Evolutionary conservation across 2,113 vertebrate species (phyloP).

Genomic region (Micronisus gabar): DNA sequence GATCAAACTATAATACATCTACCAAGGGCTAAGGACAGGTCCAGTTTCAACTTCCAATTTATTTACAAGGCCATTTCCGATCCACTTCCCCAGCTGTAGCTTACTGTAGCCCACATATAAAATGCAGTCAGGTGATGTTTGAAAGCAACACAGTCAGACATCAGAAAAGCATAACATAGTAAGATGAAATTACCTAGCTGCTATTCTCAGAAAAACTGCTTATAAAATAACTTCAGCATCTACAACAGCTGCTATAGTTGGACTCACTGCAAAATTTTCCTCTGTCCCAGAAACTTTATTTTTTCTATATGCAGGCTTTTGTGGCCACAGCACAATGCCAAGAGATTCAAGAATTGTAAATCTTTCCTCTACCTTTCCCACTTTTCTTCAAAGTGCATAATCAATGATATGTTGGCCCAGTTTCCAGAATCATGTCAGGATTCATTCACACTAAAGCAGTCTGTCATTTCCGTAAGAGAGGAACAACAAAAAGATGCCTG

Average conservation of each 20-base stretch:
- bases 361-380: slow-evolving; percentile 20
- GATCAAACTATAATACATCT: background rate
- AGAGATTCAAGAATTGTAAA: background rate
- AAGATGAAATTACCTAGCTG: background rate
- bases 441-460: slow-evolving; percentile 53
- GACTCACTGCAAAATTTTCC: background rate
- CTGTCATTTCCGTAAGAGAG: slow-evolving; percentile 17
- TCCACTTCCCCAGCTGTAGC: background rate
- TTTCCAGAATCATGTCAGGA: slow-evolving; percentile 39
- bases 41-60: background rate
- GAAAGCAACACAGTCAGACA: background rate
- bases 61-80: background rate
- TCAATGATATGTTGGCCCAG: slow-evolving; percentile 45
- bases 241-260: background rate
- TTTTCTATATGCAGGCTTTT: background rate
- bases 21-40: background rate
- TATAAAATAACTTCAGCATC: background rate
- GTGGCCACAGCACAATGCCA: background rate
- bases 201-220: slow-evolving; percentile 15
- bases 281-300: background rate
- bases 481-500: slow-evolving; percentile 45
- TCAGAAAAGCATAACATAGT: background rate
- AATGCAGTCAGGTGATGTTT: background rate
- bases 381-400: slow-evolving; percentile 57
- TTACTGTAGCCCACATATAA: background rate